Evolutionary conservation across 2,888 invertebrate genomes (phyloP).

Genomic region (Cephus pygmeus): DNA sequence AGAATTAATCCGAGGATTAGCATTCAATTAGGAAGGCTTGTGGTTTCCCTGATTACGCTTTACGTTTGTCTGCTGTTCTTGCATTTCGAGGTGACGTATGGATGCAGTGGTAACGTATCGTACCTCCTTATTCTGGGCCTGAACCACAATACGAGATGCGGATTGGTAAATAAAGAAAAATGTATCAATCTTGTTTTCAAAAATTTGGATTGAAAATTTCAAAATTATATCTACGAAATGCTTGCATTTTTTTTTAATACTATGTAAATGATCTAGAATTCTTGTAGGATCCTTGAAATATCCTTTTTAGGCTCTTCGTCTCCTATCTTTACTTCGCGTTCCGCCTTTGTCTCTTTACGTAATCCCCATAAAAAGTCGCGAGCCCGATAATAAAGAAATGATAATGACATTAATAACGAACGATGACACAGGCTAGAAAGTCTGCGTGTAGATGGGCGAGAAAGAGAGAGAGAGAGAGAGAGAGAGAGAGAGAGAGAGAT

Average conservation of each 20-base stretch:
- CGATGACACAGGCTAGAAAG: background rate
- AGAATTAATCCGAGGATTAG: constrained; percentile 29
- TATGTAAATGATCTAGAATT: no score
- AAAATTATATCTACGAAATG: background rate
- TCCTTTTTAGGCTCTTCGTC: no score
- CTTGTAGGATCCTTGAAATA: no score
- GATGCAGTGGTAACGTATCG: background rate
- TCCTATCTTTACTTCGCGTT: no score
- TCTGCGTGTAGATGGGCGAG: background rate
- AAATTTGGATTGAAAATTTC: background rate
- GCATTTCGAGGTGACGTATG: background rate
- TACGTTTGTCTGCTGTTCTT: constrained; percentile 21
- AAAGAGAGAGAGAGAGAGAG: no score
- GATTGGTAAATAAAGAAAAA: background rate
- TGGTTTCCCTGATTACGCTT: constrained; percentile 31
- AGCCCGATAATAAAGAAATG: background rate
- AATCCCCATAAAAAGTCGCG: background rate
- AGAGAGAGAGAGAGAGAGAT: no score
- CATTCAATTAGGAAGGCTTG: constrained; percentile 33
- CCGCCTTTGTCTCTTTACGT: background rate
- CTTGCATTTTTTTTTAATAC: no score
- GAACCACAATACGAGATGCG: background rate
- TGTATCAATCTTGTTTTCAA: background rate
- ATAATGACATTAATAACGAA: background rate
- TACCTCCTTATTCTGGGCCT: background rate